These are phyloP conservation scores for Siderastrea siderea DNA, from an alignment of 92 coral and sea anemone species.

Conservation along the genomic window DNA sequence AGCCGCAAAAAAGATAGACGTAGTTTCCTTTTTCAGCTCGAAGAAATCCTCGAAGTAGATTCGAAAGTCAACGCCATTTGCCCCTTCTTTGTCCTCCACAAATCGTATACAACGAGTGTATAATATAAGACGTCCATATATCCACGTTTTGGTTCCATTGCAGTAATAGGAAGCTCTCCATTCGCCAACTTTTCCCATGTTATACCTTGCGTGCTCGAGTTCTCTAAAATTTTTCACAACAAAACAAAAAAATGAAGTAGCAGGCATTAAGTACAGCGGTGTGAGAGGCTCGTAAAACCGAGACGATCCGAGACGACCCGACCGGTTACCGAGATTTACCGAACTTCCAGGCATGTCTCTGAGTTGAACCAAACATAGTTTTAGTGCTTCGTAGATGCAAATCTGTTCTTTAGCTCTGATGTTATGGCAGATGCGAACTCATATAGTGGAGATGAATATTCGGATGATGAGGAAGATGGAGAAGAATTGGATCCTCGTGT, in stretches of 20 bases:
- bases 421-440: constrained; percentile 72
- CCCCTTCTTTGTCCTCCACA: constrained; percentile 62
- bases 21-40: constrained; percentile 87
- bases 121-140: constrained; percentile 78
- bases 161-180: constrained; percentile 97
- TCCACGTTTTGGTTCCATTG: constrained; percentile 78
- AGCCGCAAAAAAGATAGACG: constrained; percentile 84
- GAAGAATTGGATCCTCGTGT: constrained; percentile 96
- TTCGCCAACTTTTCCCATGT: constrained; percentile 78
- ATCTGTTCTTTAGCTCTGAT: background rate
- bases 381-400: too few species aligned
- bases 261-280: constrained; percentile 31
- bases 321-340: constrained; percentile 1
- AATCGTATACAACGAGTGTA: constrained; percentile 84
- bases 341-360: constrained; percentile 27
- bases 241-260: background rate
- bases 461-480: constrained; percentile 88
- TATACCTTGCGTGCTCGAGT: background rate
- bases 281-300: background rate
- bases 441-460: constrained; percentile 72
- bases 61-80: constrained; percentile 65
- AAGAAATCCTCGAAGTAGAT: constrained; percentile 81
- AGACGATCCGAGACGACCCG: background rate
- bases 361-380: constrained; percentile 23
- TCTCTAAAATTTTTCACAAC: background rate